Percentiles rank a stretch among this genome's conserved stretches.
Evolutionary conservation across 2,797 vertebrate species (phyloP).

Genomic region (Mormyrus proboscirostris): DNA sequence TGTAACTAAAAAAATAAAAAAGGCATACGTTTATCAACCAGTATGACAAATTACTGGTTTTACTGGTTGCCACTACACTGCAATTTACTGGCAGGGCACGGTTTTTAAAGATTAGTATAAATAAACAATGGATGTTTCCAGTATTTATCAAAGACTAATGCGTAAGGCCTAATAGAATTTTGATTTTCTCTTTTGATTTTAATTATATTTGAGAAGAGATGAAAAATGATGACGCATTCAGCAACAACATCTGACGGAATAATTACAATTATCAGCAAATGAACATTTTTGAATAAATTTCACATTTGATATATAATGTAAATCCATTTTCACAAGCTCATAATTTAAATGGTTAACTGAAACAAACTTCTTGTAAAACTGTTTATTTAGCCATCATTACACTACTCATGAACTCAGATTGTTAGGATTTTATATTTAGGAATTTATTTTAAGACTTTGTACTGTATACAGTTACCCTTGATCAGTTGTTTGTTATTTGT

Average conservation of each 20-base stretch:
- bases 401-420: background rate
- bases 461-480: background rate
- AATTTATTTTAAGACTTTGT: background rate
- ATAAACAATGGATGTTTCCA: background rate
- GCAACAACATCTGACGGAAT: background rate
- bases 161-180: background rate
- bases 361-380: background rate
- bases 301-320: background rate
- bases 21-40: background rate
- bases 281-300: background rate
- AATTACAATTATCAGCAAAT: background rate
- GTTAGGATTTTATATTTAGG: background rate
- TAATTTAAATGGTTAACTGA: background rate
- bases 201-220: background rate
- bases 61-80: background rate
- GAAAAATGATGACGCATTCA: background rate
- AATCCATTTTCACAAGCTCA: background rate
- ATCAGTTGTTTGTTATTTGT: background rate
- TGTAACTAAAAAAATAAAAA: background rate
- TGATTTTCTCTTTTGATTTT: background rate
- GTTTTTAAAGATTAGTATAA: background rate
- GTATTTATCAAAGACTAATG: background rate
- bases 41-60: background rate
- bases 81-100: background rate
- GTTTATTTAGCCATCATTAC: background rate